Evolutionary conservation across 2,797 vertebrate species (phyloP).

Genomic region (Neoniphon sammara): DNA sequence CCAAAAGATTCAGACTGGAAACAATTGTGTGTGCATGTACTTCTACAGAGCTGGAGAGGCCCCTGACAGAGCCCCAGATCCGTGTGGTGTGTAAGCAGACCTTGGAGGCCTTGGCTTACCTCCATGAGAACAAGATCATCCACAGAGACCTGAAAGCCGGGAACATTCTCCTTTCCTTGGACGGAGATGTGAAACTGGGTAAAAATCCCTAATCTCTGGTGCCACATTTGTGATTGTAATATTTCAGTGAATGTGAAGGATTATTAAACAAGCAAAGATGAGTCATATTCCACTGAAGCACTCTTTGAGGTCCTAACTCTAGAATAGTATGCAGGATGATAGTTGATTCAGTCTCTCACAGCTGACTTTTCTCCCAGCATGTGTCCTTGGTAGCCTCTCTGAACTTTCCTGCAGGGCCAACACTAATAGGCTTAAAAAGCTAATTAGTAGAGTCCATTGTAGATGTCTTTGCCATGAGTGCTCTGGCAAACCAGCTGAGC

Average conservation of each 20-base stretch:
- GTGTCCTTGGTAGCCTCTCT: constrained; percentile 26
- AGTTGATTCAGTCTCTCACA: constrained; percentile 16
- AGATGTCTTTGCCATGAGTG: constrained; percentile 26
- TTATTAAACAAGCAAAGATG: constrained; percentile 15
- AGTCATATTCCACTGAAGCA: constrained; percentile 7
- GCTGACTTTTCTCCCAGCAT: constrained; percentile 19
- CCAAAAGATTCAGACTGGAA: neutral
- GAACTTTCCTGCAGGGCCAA: constrained; percentile 33
- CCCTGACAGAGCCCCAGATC: constrained; percentile 97
- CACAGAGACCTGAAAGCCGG: constrained; percentile 98
- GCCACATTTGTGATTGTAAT: neutral
- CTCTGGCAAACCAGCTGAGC: constrained; percentile 38
- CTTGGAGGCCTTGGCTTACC: constrained; percentile 93
- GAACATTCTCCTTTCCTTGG: constrained; percentile 95
- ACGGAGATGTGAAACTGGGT: constrained; percentile 98
- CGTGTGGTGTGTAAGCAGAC: constrained; percentile 97
- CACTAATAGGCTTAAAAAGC: constrained; percentile 52
- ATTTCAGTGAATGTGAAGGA: constrained; percentile 14
- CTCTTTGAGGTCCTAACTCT: neutral
- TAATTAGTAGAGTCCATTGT: constrained; percentile 49
- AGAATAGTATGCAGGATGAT: constrained; percentile 20
- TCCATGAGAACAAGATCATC: constrained; percentile 98
- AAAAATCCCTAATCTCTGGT: constrained; percentile 42
- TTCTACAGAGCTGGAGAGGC: constrained; percentile 92
- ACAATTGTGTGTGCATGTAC: constrained; percentile 20